Conservation (phyloP, 2,797 vertebrate genomes). For the Babyrousa celebensis region DNA sequence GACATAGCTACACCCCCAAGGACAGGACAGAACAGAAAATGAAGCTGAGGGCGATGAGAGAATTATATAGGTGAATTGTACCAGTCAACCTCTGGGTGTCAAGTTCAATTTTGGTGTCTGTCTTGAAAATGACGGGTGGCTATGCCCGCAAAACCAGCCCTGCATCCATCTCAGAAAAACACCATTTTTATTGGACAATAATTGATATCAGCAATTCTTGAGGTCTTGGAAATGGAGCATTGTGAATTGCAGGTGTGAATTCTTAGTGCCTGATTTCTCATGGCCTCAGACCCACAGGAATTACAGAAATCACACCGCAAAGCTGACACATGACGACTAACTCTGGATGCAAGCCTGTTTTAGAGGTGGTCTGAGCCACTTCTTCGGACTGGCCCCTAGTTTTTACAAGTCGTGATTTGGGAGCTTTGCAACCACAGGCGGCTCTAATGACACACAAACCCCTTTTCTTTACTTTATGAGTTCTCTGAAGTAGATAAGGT, state of each 20-base stretch:
- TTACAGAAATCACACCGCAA: accelerated
- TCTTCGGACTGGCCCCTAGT: not conserved
- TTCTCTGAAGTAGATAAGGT: not conserved
- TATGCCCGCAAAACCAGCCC: conserved; percentile 41
- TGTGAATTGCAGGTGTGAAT: no score
- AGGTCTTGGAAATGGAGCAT: not conserved
- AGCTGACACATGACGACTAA: accelerated
- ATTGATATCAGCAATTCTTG: not conserved
- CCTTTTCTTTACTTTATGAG: not conserved
- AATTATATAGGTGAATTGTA: not conserved
- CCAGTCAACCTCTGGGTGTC: not conserved
- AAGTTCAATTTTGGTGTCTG: conserved; percentile 10
- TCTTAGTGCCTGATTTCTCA: accelerated
- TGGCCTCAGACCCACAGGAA: not conserved
- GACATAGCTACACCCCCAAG: not conserved
- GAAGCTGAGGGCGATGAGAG: conserved; percentile 34
- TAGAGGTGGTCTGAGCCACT: accelerated
- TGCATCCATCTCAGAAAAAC: not conserved
- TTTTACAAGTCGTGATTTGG: not conserved
- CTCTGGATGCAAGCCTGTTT: accelerated
- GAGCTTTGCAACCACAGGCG: not conserved
- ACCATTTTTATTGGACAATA: not conserved
- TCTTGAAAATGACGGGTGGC: not conserved
- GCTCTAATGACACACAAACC: not conserved
- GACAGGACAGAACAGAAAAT: conserved; percentile 33